Evolutionary conservation across 2,797 vertebrate species (phyloP).

Genomic region (Esox masquinongy): DNA sequence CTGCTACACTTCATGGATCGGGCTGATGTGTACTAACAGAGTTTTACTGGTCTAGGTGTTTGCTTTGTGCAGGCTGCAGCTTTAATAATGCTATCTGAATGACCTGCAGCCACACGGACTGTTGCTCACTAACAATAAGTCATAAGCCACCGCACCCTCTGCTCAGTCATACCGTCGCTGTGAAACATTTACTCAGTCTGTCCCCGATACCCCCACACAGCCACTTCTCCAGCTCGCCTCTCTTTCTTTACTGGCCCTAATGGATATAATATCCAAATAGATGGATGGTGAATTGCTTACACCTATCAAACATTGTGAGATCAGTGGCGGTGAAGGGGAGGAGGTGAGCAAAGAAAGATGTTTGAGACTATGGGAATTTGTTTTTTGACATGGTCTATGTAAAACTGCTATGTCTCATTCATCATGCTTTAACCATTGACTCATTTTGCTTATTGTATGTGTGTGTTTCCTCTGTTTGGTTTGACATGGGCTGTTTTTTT

Average conservation of each 20-base stretch:
- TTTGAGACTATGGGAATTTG: slow-evolving; percentile 9
- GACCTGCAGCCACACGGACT: not conserved
- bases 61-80: not conserved
- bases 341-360: not conserved
- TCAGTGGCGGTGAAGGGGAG: not conserved
- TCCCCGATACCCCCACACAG: slow-evolving; percentile 13
- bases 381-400: slow-evolving; percentile 22
- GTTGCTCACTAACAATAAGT: slow-evolving; percentile 31
- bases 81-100: too few species aligned
- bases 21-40: not conserved
- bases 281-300: not conserved
- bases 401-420: not conserved
- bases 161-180: not conserved
- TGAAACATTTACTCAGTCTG: not conserved
- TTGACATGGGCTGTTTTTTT: slow-evolving; percentile 71
- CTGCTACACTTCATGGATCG: too few species aligned
- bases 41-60: not conserved
- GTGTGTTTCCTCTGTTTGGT: slow-evolving; percentile 69
- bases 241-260: not conserved
- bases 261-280: not conserved
- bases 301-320: not conserved
- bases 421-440: slow-evolving; percentile 30
- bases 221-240: slow-evolving; percentile 14
- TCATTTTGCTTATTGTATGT: slow-evolving; percentile 33
- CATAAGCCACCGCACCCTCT: slow-evolving; percentile 8